phyloP scores from a whole-genome alignment of 2,888 invertebrate species.

The Terebella lapidaria region DNA sequence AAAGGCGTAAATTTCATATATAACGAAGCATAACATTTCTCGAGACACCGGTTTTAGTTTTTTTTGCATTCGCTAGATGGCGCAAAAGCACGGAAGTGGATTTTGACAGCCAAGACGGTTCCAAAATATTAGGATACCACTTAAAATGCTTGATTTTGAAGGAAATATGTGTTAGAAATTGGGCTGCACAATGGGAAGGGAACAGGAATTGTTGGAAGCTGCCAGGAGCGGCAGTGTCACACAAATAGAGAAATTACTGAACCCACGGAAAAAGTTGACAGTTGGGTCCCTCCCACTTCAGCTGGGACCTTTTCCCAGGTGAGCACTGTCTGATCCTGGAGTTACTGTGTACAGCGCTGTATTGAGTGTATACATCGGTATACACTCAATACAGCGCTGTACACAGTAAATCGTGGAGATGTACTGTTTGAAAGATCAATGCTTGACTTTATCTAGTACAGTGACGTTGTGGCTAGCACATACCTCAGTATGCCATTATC shows the following conservation, averaged over 20 bases:
- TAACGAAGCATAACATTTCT: too few species aligned
- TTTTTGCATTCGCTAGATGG: neutral
- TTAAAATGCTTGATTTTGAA: neutral
- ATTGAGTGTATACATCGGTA: too few species aligned
- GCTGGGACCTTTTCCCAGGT: neutral
- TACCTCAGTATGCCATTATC: too few species aligned
- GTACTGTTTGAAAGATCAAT: too few species aligned
- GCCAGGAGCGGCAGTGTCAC: conserved; percentile 85
- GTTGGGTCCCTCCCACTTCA: conserved; percentile 12
- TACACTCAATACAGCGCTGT: too few species aligned
- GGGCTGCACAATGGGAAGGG: conserved; percentile 79
- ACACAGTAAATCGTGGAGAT: too few species aligned
- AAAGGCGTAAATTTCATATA: too few species aligned
- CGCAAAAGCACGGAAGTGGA: neutral
- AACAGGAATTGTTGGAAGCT: conserved; percentile 92
- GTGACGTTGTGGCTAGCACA: too few species aligned
- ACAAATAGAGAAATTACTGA: conserved; percentile 84
- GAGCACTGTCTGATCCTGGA: too few species aligned
- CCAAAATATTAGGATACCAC: neutral
- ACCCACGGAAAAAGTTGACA: conserved; percentile 34
- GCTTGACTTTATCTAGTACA: too few species aligned
- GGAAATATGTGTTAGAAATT: neutral
- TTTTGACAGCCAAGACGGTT: neutral
- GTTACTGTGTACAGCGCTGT: too few species aligned
- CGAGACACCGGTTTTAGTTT: neutral